Base-by-base conservation (phyloP, 2,888 invertebrate species). In the Pharmacophagus antenor region DNA sequence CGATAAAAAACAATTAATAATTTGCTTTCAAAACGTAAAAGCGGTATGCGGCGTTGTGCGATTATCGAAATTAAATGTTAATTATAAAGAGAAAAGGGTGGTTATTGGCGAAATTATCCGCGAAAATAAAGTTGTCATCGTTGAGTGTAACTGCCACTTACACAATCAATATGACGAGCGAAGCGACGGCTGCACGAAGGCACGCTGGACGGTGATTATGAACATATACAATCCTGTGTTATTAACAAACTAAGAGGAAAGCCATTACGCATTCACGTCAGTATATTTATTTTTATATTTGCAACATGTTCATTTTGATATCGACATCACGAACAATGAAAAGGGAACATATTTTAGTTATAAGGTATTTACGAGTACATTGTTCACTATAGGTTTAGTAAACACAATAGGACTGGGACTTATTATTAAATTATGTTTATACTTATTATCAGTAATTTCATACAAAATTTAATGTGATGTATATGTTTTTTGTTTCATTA, bases 51-150 rank as follows among this genome's bases (percentile, higher is more conserved):
- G n/a, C n/a, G n/a, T n/a, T n/a, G n/a, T n/a, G n/a, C n/a, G n/a
- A n/a, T n/a, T n/a, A n/a, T n/a, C n/a, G n/a, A n/a, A n/a, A n/a
- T n/a, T n/a, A n/a, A n/a, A n/a, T n/a, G n/a, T n/a, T n/a, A n/a
- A n/a, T n/a, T n/a, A n/a, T n/a, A n/a, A n/a, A n/a, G n/a, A n/a
- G n/a, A n/a, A n/a, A n/a, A n/a, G n/a, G n/a, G n/a, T n/a, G 62
- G 64, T 15, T 22, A 50, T 42, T 42, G 4, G 4, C 17, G 15
- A 42, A 42, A 42, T 64, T 64, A 60, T 60, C 49, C 42, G 62
- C 47, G 57, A 54, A 62, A 59, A 66, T 63, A 66, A 67, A 64
- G 63, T 67, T 55, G 58, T 63, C 62, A 63, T 62, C 64, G 61
- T 50, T 53, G 53, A 56, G 51, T 57, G 63, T 63, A 61, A 64